These are phyloP conservation scores for Lepus oiostolus DNA, from an alignment of 2,797 vertebrate species.

Conservation along the genomic window DNA sequence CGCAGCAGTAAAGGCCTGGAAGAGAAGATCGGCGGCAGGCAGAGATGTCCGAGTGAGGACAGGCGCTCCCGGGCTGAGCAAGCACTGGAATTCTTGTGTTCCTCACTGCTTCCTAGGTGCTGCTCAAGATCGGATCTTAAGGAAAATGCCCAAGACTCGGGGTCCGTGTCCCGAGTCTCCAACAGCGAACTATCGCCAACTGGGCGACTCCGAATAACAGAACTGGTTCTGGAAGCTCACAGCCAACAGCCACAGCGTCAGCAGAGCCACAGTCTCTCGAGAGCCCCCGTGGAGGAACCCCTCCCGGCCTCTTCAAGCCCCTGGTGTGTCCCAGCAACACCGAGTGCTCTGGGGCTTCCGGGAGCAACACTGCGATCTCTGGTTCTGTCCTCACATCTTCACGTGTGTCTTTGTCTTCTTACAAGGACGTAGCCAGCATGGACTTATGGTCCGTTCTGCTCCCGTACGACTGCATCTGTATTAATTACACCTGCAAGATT, in stretches of 20 bases:
- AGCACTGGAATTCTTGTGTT: conserved; percentile 26
- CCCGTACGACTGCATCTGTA: not conserved
- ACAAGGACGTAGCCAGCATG: not conserved
- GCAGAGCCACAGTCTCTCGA: not conserved
- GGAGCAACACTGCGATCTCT: not conserved
- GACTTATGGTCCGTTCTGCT: not conserved
- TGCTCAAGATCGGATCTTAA: conserved; percentile 27
- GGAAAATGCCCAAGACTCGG: not conserved
- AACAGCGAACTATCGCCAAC: not conserved
- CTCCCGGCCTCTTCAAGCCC: not conserved
- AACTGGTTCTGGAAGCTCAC: not conserved
- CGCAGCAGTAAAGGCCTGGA: not conserved
- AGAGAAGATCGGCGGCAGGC: conserved; percentile 40
- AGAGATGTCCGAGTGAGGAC: conserved; percentile 40
- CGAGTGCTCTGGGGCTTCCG: not conserved
- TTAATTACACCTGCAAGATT: not conserved
- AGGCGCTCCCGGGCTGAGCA: not conserved
- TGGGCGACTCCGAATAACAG: not conserved
- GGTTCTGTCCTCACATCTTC: not conserved
- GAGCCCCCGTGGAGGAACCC: not conserved
- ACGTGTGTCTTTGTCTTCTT: not conserved
- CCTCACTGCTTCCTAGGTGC: conserved; percentile 60
- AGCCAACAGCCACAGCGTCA: not conserved
- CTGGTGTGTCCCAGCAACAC: not conserved
- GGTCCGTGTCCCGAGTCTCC: not conserved